These are phyloP conservation scores for Callimorpha dominula DNA, from an alignment of 2,888 invertebrate genomes.

Conservation along the genomic window DNA sequence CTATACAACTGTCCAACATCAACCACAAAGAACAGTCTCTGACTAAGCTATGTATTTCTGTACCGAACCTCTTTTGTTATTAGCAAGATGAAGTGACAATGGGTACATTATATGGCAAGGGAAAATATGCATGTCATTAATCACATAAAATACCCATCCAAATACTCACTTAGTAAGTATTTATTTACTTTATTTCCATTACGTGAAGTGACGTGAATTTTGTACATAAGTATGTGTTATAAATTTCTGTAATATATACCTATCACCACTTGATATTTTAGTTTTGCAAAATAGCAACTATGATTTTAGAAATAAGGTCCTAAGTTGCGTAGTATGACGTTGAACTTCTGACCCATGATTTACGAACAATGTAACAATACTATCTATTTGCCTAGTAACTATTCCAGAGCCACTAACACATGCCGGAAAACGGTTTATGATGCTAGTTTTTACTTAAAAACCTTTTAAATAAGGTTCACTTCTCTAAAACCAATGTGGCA, in stretches of 20 bases:
- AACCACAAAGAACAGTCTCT: no score
- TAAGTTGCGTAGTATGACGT: no score
- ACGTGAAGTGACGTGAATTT: not conserved
- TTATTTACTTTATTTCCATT: not conserved
- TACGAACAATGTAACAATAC: not conserved
- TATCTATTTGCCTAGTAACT: not conserved
- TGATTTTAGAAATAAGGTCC: not conserved
- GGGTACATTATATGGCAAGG: not conserved
- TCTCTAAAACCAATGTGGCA: no score
- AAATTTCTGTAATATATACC: not conserved
- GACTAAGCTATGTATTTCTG: no score
- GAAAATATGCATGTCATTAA: not conserved
- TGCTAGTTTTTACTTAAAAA: no score
- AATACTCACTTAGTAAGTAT: not conserved
- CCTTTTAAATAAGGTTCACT: no score
- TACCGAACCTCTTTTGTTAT: not conserved
- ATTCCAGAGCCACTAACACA: constrained; percentile 1
- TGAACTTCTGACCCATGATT: not conserved
- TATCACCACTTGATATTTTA: not conserved
- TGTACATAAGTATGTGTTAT: not conserved
- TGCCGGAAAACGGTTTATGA: no score
- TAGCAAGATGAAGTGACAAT: not conserved
- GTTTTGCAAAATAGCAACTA: not conserved
- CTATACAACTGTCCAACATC: no score
- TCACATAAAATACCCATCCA: not conserved